Percentiles rank a stretch among this genome's conserved stretches.
These are phyloP conservation scores for Turdus rufiventris DNA, from an alignment of 2,113 vertebrate genomes.

Conservation along the genomic window DNA sequence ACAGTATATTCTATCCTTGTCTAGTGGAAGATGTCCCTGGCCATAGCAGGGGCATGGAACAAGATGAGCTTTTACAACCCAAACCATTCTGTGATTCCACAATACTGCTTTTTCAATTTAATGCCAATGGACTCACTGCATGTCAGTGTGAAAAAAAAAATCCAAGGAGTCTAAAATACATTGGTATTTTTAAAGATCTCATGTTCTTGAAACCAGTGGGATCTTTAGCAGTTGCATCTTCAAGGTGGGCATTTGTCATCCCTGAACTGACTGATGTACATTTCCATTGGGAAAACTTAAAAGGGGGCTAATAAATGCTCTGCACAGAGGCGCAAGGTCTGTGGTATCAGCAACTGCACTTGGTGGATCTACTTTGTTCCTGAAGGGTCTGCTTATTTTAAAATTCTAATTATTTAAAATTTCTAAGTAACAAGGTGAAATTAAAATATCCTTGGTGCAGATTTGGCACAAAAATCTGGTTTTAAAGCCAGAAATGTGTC, in stretches of 20 bases:
- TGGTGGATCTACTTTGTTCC: neutral
- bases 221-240: neutral
- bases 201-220: neutral
- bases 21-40: neutral
- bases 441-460: neutral
- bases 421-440: neutral
- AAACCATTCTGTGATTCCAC: neutral
- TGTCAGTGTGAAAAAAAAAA: neutral
- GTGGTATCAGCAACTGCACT: neutral
- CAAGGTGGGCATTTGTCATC: neutral
- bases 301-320: neutral
- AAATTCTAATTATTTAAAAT: neutral
- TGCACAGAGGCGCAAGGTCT: neutral
- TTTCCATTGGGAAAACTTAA: neutral
- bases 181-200: neutral
- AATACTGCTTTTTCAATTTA: neutral
- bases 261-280: neutral
- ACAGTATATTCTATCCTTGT: neutral
- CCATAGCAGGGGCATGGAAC: rapidly evolving
- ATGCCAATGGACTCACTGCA: neutral
- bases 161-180: neutral
- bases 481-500: neutral
- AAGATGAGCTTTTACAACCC: neutral
- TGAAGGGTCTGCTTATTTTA: neutral
- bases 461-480: neutral